Conservation (phyloP, 2,113 vertebrate species). For the Mirounga angustirostris region DNA sequence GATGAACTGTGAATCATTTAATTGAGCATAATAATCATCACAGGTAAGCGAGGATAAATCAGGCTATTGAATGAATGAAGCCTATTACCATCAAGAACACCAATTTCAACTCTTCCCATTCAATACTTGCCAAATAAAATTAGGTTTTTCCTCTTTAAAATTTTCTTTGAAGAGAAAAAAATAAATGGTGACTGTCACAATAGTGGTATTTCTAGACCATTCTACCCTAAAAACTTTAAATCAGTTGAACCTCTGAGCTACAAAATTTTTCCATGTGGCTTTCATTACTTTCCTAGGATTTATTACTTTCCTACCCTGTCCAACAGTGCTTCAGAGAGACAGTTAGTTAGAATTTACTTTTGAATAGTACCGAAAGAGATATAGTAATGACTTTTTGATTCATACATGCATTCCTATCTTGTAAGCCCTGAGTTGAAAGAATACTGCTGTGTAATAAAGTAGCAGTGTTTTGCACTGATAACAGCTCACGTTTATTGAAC, state of each 20-base stretch:
- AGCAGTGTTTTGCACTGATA: not conserved
- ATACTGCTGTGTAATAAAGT: not conserved
- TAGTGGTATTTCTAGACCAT: not conserved
- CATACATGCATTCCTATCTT: not conserved
- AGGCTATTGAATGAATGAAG: not conserved
- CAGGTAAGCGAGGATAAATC: not conserved
- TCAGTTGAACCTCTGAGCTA: not conserved
- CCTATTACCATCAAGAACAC: not conserved
- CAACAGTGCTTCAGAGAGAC: not conserved
- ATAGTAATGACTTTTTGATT: not conserved
- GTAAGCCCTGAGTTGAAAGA: conserved; percentile 25
- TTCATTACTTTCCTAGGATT: not conserved
- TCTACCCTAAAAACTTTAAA: not conserved
- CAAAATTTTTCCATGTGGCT: not conserved
- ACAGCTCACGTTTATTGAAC: not conserved
- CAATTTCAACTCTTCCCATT: not conserved
- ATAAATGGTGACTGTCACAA: not conserved
- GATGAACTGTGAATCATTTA: conserved; percentile 19
- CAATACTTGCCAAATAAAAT: not conserved
- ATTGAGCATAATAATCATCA: conserved; percentile 2
- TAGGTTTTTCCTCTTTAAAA: not conserved
- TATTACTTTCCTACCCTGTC: not conserved
- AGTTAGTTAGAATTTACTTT: conserved; percentile 48
- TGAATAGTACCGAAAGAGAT: not conserved
- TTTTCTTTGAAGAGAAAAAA: conserved; percentile 36